Evolutionary conservation across 2,888 invertebrate genomes (phyloP), one percentile per base, ranked within the genome.

Genomic region (Dolichopus griseipennis): DNA sequence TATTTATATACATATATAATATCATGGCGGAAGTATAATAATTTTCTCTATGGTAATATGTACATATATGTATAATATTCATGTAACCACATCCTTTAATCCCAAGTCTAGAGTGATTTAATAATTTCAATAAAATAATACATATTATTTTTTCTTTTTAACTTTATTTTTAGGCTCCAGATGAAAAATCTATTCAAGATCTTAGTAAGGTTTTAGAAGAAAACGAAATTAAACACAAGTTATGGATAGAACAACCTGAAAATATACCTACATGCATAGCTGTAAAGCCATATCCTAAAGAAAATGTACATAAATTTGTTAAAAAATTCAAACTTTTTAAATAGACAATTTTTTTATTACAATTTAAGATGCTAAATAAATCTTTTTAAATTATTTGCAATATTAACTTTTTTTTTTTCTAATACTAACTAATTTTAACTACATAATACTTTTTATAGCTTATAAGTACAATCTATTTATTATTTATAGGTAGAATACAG

Each of bases 191-290:
- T 69, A 80, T 98, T 68, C 82, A 83, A 63, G 85, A 86, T 73
- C 79, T 97, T 34, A 86, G 88, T 69, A 85, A 86, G 68, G 88
- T 86, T 76, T 82, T 99, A 70, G 84, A 85, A 70, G 87, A 88
- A 75, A 87, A 89, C 74, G 85, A 86, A 27, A 87, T 98, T 71
- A 86, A 87, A 72, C 92, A 96, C 80, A 97, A 96, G 81, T 77
- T 97, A 65, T 98, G 97, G 97, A 90, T 93, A 69, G 97, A 98
- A 82, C 95, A 97, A 78, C 97, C 97, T 18, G 98, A 99, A 83
- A 92, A 97, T 79, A 90, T 94, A 77, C 90, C 96, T 22, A 97
- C 98, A 0, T 97, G 97, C 80, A 83, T 99, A 73, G 97, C 93
- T 12, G 83, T 92, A 2, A 97, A 97, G 80, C 97, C 98, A 3